Percentiles rank a stretch among this genome's conserved stretches.
These are phyloP conservation scores for Eucidaris tribuloides DNA, from an alignment of 35 echinoderm and acorn worm genomes.

Conservation along the genomic window DNA sequence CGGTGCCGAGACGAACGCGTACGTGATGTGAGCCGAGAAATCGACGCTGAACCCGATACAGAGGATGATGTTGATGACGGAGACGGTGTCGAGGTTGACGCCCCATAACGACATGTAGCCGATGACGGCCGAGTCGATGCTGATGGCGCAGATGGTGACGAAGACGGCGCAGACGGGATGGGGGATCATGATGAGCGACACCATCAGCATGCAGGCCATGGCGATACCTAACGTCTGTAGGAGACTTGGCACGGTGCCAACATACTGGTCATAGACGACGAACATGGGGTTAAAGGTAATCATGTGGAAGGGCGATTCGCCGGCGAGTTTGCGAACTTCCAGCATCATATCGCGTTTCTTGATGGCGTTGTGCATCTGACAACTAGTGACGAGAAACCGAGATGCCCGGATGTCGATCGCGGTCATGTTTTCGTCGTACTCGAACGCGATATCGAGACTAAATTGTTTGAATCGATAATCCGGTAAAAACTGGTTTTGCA, in stretches of 20 bases:
- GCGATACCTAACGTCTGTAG: slow-evolving; percentile 66
- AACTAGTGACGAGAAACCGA: slow-evolving; percentile 44
- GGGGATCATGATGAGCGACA: slow-evolving; percentile 75
- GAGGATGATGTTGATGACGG: slow-evolving; percentile 73
- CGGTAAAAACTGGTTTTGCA: slow-evolving; percentile 55
- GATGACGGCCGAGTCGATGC: slow-evolving; percentile 68
- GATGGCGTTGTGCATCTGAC: slow-evolving; percentile 24
- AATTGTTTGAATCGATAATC: slow-evolving; percentile 48
- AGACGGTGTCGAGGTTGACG: slow-evolving; percentile 66
- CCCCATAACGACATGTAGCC: slow-evolving; percentile 76
- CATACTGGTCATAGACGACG: slow-evolving; percentile 66
- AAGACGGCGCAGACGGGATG: slow-evolving; percentile 67
- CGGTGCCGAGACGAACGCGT: slow-evolving; percentile 62
- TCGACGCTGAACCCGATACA: slow-evolving; percentile 90
- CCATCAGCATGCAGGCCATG: slow-evolving; percentile 65
- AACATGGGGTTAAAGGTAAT: slow-evolving; percentile 69
- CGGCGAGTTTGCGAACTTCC: slow-evolving; percentile 43
- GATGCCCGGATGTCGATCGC: slow-evolving; percentile 39
- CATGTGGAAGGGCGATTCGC: not conserved
- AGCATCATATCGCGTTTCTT: slow-evolving; percentile 46
- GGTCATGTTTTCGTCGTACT: slow-evolving; percentile 21
- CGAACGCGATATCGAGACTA: slow-evolving; percentile 63
- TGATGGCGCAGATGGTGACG: slow-evolving; percentile 56
- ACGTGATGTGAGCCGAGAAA: slow-evolving; percentile 83
- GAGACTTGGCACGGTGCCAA: slow-evolving; percentile 43